Evolutionary conservation across 2,888 invertebrate species (phyloP).

Genomic region (Podabrus alpinus): DNA sequence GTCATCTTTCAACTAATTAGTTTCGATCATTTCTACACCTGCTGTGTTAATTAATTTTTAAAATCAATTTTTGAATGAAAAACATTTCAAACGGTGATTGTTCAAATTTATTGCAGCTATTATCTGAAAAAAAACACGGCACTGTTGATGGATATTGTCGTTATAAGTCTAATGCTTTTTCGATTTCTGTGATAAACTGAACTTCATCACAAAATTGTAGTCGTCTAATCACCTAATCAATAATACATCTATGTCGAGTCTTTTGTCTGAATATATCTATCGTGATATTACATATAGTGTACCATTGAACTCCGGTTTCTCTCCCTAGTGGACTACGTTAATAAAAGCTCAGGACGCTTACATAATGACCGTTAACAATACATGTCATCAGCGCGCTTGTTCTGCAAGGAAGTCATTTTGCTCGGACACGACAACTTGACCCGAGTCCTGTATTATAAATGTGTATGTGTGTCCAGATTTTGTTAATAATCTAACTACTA

Average conservation of each 20-base stretch:
- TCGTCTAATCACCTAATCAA: slow-evolving; percentile 28
- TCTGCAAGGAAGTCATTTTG: slow-evolving; percentile 55
- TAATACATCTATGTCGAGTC: slow-evolving; percentile 22
- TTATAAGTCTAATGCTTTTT: neutral
- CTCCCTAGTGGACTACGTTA: slow-evolving; percentile 43
- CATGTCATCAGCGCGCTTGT: slow-evolving; percentile 55
- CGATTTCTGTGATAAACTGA: neutral
- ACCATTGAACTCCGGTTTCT: slow-evolving; percentile 35
- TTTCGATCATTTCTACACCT: neutral
- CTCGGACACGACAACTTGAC: slow-evolving; percentile 45
- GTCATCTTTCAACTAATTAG: neutral
- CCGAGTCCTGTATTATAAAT: slow-evolving; percentile 12
- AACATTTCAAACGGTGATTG: neutral
- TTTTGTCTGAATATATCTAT: slow-evolving; percentile 26
- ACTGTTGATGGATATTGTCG: neutral
- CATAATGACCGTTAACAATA: slow-evolving; percentile 55
- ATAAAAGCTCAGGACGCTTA: slow-evolving; percentile 52
- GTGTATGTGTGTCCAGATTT: neutral
- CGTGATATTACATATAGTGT: slow-evolving; percentile 34
- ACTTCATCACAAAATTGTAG: slow-evolving; percentile 11
- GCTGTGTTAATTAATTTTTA: neutral
- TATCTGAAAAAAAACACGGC: neutral
- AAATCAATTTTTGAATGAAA: neutral
- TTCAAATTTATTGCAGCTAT: neutral
- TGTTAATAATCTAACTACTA: neutral